Evolutionary conservation across 2,888 invertebrate genomes (phyloP).

Genomic region (Heliconius ismenius): DNA sequence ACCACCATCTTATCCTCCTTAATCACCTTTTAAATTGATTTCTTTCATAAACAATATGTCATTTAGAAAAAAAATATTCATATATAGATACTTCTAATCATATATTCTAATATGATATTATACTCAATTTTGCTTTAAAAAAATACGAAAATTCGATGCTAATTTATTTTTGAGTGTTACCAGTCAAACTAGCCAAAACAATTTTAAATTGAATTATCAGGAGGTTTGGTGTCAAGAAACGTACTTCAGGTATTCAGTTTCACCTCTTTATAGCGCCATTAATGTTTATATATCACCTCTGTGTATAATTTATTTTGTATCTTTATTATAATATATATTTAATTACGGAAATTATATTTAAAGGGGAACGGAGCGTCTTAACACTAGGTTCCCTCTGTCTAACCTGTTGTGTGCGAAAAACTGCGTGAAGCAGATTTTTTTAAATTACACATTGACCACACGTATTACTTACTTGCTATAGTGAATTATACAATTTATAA

Average conservation of each 20-base stretch:
- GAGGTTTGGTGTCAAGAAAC: slow-evolving; percentile 28
- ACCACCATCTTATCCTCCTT: too few species aligned
- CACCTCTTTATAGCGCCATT: slow-evolving; percentile 41
- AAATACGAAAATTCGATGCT: not conserved
- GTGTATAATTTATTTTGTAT: slow-evolving; percentile 1
- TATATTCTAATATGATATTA: too few species aligned
- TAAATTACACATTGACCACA: too few species aligned
- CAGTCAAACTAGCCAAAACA: slow-evolving; percentile 14
- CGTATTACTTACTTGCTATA: too few species aligned
- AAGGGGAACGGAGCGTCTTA: too few species aligned
- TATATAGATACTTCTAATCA: not conserved
- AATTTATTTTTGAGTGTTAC: slow-evolving; percentile 1
- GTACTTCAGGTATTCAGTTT: slow-evolving; percentile 37
- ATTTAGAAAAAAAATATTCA: not conserved
- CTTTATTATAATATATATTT: not conserved
- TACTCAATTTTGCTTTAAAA: not conserved
- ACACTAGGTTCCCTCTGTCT: too few species aligned
- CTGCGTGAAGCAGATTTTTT: too few species aligned
- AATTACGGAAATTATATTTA: not conserved
- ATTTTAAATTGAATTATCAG: slow-evolving; percentile 13
- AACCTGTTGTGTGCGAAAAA: too few species aligned
- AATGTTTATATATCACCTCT: slow-evolving; percentile 31
- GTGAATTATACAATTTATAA: too few species aligned
- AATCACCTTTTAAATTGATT: too few species aligned
- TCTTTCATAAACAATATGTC: too few species aligned